phyloP scores from a whole-genome alignment of 2,888 invertebrate species.

The Empis stercorea region DNA sequence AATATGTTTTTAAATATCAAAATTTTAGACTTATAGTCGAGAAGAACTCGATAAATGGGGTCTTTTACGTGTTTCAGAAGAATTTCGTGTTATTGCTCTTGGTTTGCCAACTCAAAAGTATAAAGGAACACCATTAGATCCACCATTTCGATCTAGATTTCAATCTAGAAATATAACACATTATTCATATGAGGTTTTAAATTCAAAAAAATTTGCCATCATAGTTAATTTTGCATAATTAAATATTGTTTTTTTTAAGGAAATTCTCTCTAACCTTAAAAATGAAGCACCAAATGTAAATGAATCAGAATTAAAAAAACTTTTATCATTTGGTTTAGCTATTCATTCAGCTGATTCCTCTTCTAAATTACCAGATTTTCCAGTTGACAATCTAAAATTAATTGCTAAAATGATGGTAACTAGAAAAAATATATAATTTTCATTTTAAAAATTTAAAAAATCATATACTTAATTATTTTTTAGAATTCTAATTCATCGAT shows the following conservation, averaged over 20 bases:
- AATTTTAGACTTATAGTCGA: conserved; percentile 55
- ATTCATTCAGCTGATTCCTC: conserved; percentile 62
- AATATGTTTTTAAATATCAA: background rate
- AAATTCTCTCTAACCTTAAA: conserved; percentile 41
- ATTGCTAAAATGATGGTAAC: conserved; percentile 40
- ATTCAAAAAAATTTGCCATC: background rate
- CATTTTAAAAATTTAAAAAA: background rate
- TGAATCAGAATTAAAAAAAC: conserved; percentile 29
- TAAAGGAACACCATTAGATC: conserved; percentile 87
- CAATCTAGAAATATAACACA: conserved; percentile 74
- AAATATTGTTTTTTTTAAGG: conserved; percentile 34
- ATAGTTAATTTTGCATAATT: too few species aligned
- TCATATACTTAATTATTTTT: conserved; percentile 18
- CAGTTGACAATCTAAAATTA: conserved; percentile 61
- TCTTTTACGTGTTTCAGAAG: conserved; percentile 80
- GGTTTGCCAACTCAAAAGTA: conserved; percentile 81
- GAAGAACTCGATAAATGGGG: conserved; percentile 75
- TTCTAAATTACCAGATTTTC: conserved; percentile 71
- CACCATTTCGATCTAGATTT: conserved; percentile 86
- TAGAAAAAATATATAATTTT: background rate
- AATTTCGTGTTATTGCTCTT: conserved; percentile 87
- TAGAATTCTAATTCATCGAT: conserved; percentile 59
- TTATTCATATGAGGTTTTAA: conserved; percentile 20
- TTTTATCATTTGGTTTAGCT: conserved; percentile 65
- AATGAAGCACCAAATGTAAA: conserved; percentile 41